Percentiles rank a stretch among this genome's conserved stretches.
Conservation (phyloP, 2,888 invertebrate genomes). For the Aporophyla nigra region DNA sequence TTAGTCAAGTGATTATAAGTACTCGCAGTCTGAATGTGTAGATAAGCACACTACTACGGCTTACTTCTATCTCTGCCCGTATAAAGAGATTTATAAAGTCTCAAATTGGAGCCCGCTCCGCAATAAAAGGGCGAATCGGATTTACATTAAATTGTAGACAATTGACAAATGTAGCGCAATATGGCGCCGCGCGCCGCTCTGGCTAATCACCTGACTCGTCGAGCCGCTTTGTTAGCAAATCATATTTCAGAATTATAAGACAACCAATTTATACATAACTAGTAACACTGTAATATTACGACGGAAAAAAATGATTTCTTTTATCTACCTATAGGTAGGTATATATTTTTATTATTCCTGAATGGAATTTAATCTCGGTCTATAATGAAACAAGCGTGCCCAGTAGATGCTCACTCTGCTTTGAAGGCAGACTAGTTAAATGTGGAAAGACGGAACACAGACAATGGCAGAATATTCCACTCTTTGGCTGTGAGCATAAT, state of each 20-base stretch:
- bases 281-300: slow-evolving; percentile 3
- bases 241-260: slow-evolving; percentile 50
- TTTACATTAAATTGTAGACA: slow-evolving; percentile 57
- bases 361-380: no score
- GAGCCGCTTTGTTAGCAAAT: slow-evolving; percentile 38
- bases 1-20: not conserved
- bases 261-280: slow-evolving; percentile 33
- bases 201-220: slow-evolving; percentile 46
- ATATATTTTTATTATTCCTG: no score
- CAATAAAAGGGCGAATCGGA: slow-evolving; percentile 39
- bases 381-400: no score
- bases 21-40: not conserved
- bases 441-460: no score
- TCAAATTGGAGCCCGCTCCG: slow-evolving; percentile 27
- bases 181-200: slow-evolving; percentile 3
- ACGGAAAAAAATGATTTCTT: not conserved
- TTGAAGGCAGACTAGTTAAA: no score
- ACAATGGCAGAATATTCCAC: no score
- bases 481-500: no score
- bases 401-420: no score
- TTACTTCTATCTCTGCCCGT: slow-evolving; percentile 11
- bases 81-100: slow-evolving; percentile 29
- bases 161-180: slow-evolving; percentile 51
- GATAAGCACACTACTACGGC: not conserved
- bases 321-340: no score